Percentiles rank a stretch among this genome's conserved stretches.
These are phyloP conservation scores for Rousettus madagascariensis DNA, from an alignment of 2,797 vertebrate species.

Conservation along the genomic window DNA sequence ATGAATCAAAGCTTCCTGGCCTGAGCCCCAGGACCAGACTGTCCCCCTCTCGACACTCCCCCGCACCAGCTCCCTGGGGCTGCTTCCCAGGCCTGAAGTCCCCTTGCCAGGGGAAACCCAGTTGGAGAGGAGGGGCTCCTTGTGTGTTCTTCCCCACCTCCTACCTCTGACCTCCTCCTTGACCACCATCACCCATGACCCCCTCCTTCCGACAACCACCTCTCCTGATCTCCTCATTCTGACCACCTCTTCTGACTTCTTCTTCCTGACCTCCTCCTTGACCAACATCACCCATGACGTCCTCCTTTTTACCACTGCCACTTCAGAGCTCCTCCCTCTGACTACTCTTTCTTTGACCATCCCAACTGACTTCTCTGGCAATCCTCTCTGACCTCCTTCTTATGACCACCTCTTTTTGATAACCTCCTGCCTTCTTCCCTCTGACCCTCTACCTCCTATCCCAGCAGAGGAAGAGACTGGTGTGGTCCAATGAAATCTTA, in stretches of 20 bases:
- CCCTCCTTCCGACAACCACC: not conserved
- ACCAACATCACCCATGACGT: not conserved
- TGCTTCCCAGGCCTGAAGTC: not conserved
- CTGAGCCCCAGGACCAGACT: slow-evolving; percentile 36
- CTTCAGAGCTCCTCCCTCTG: not conserved
- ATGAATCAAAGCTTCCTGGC: slow-evolving; percentile 77
- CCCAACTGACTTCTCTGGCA: not conserved
- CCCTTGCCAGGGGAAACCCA: slow-evolving; percentile 59
- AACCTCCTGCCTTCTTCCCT: not conserved
- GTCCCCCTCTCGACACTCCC: slow-evolving; percentile 47
- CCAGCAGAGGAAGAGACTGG: not conserved
- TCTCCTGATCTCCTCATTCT: not conserved
- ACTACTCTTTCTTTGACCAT: not conserved
- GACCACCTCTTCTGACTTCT: not conserved
- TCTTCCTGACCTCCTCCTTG: not conserved
- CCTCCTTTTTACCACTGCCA: not conserved
- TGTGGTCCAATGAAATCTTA: not conserved
- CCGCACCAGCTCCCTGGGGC: not conserved
- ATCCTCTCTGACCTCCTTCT: not conserved
- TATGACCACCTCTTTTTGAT: not conserved
- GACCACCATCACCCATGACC: not conserved
- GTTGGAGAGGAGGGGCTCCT: not conserved
- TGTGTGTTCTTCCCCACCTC: not conserved
- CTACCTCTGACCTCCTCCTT: not conserved
- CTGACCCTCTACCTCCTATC: not conserved